A percentile compares a stretch with the other conserved stretches of the same genome.
These are phyloP conservation scores for Podarcis muralis DNA, from an alignment of 2,113 vertebrate species.

Conservation along the genomic window DNA sequence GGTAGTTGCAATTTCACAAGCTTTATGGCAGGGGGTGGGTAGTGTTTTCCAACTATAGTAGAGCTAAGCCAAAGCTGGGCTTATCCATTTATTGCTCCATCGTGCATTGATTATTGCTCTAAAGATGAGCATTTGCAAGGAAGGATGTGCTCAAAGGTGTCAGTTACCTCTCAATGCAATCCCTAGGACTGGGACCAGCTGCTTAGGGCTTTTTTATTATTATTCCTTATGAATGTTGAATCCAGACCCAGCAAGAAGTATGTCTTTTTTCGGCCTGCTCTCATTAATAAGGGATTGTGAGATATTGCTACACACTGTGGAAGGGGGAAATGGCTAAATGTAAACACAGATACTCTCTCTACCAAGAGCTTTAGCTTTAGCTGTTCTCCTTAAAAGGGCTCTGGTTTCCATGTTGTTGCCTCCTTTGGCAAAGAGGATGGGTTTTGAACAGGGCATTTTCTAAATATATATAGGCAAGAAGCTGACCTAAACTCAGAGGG, in stretches of 20 bases:
- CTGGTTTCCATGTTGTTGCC: constrained; percentile 44
- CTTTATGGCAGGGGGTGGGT: too few relatives aligned
- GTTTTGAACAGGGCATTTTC: constrained; percentile 33
- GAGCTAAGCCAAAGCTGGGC: background rate
- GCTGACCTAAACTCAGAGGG: background rate
- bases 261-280: constrained; percentile 11
- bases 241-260: background rate
- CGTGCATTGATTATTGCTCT: background rate
- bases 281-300: constrained; percentile 12
- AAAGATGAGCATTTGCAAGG: background rate
- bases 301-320: background rate
- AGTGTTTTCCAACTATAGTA: background rate
- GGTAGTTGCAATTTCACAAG: background rate
- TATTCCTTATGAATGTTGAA: accelerated
- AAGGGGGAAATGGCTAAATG: constrained; percentile 8
- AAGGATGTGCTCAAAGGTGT: background rate
- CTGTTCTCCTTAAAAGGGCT: constrained; percentile 39
- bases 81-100: background rate
- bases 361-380: constrained; percentile 14
- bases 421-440: constrained; percentile 47
- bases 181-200: background rate
- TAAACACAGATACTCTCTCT: constrained; percentile 38
- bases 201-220: background rate
- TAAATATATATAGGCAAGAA: constrained; percentile 38
- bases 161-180: background rate